Base-by-base conservation (phyloP, 2,797 vertebrate species). In the Gambelia wislizenii region DNA sequence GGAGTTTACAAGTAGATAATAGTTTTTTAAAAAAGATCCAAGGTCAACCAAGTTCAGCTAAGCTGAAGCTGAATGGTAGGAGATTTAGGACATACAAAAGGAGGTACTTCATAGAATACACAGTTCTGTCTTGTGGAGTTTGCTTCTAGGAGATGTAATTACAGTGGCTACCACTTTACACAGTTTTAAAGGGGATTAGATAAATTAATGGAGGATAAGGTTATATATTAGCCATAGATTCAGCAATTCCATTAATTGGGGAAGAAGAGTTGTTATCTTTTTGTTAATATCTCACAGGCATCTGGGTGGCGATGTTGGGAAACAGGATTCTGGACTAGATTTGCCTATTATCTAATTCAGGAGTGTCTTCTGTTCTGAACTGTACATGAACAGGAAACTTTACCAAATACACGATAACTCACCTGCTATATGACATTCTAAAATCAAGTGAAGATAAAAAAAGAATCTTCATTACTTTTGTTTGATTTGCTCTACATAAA, bases 401-500 rank as follows among this genome's bases (percentile, higher is more conserved):
- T 61, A 61, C 87, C 88, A 89, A 91, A 92, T 75, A 8, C 52
- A 70, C 75, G 7, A 25, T 86, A 33, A n/a, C n/a, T n/a, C n/a
- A n/a, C n/a, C n/a, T n/a, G n/a, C n/a, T n/a, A n/a, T n/a, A n/a
- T n/a, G n/a, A n/a, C n/a, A n/a, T n/a, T n/a, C 47, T 85, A 89
- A 89, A 0, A 85, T 85, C 70, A 85, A 61, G 76, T 92, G 39
- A 87, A 90, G 91, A 75, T 39, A 0, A 61, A 81, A 85, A 59
- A 61, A 81, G 84, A 59, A 91, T 92, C 80, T 90, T 49, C 82
- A 70, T 49, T 72, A 77, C 81, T 88, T 89, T 90, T 72, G 77
- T 89, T 91, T 52, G 69, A 39, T 87, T 91, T 91, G 69, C 88
- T 87, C 77, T 6, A 2, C 0, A 0, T 91, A 89, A 93, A 87